Base-by-base conservation (phyloP, 2,113 vertebrate genomes). In the Petromus typicus region DNA sequence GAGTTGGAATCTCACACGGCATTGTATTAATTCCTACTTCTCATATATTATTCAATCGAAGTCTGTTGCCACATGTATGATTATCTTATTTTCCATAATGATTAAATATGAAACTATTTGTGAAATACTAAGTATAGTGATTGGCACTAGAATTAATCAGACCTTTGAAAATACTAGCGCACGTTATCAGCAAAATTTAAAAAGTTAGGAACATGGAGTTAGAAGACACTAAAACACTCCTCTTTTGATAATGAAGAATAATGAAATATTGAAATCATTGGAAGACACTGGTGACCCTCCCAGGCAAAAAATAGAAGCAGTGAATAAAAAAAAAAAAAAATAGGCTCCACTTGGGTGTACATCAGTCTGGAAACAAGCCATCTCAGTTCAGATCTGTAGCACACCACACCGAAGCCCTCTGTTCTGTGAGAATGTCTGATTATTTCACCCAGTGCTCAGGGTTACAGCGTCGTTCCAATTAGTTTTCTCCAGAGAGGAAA, bases 401-500 rank as follows among this genome's bases (percentile, higher is more conserved):
- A 85, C 86, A 51, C 89, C 71, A 78, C 30, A 91, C 7, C 80
- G 48, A 88, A 91, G 20, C 20, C 51, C 93, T 97, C 69, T 57
- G 90, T 89, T 80, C 93, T 93, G 83, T 96, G 95, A 64, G 90
- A 96, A 95, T 94, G 82, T 97, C 96, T 96, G 63, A 79, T 83
- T 79, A 93, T 84, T 87, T 83, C 63, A 85, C 56, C 69, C 18
- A 83, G 85, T 80, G 23, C 20, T 96, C 45, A 81, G 43, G 25
- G 1, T 86, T 86, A 92, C 30, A 30, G n/a, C 92, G 61, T 64
- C 67, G 64, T 92, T 86, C 59, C 45, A 80, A 89, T 91, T 95
- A 95, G 30, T 73, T 96, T 56, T 81, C 89, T 93, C 90, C 96
- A 94, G 96, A 97, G 95, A 98, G 94, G 71, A 98, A 98, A 97